These are phyloP conservation scores for Clistopyga incitator DNA, from an alignment of 2,888 invertebrate species.

Conservation along the genomic window DNA sequence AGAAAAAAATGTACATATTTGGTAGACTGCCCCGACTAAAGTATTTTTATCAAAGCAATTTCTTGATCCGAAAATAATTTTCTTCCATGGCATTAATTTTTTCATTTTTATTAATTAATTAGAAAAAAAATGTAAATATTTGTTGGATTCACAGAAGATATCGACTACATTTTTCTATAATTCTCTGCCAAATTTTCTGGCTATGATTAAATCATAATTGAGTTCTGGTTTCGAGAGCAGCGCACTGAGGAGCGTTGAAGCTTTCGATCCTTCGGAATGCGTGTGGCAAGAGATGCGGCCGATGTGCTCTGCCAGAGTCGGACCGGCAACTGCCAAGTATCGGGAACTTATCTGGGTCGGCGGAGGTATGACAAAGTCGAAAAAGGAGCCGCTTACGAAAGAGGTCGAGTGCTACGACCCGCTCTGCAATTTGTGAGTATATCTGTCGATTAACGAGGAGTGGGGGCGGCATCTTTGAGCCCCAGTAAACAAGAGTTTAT, in stretches of 20 bases:
- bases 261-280: slow-evolving; percentile 86
- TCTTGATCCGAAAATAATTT: too few relatives aligned
- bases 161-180: neutral
- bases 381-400: slow-evolving; percentile 86
- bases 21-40: too few relatives aligned
- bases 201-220: slow-evolving; percentile 6
- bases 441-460: neutral
- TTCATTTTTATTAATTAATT: too few relatives aligned
- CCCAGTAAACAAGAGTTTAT: neutral
- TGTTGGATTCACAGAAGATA: too few relatives aligned
- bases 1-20: too few relatives aligned
- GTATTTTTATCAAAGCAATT: too few relatives aligned
- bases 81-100: too few relatives aligned
- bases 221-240: slow-evolving; percentile 78
- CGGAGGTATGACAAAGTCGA: slow-evolving; percentile 89
- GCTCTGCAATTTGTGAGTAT: slow-evolving; percentile 86
- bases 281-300: slow-evolving; percentile 87
- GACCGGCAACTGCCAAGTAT: slow-evolving; percentile 87
- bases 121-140: too few relatives aligned
- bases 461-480: neutral
- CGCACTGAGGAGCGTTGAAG: slow-evolving; percentile 87
- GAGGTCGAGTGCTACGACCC: slow-evolving; percentile 89
- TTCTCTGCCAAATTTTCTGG: neutral
- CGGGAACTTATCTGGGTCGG: slow-evolving; percentile 90
- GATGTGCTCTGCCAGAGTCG: slow-evolving; percentile 87